phyloP scores from a whole-genome alignment of 2,888 invertebrate genomes.

The Drosophila eohydei region DNA sequence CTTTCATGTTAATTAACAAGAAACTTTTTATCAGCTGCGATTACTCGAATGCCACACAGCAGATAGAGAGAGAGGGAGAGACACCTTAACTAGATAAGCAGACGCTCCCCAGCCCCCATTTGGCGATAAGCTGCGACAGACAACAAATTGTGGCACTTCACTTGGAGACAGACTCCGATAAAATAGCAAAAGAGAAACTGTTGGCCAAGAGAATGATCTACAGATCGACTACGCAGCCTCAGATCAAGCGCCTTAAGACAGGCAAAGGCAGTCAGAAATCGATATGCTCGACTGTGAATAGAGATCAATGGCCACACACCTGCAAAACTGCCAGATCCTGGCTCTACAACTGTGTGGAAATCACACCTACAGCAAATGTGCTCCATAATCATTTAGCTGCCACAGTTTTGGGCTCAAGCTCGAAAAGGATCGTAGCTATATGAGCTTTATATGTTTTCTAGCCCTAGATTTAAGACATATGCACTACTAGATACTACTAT shows the following conservation, averaged over 20 bases:
- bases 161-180: slow-evolving; percentile 22
- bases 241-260: background rate
- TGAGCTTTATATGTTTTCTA: too few species aligned
- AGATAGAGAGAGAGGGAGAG: slow-evolving; percentile 1
- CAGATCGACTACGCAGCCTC: background rate
- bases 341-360: too few species aligned
- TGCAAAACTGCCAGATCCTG: too few species aligned
- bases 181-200: background rate
- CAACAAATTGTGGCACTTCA: slow-evolving; percentile 70
- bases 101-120: background rate
- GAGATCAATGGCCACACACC: too few species aligned
- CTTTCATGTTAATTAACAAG: slow-evolving; percentile 77
- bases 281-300: too few species aligned
- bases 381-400: background rate
- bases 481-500: too few species aligned
- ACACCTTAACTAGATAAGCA: background rate
- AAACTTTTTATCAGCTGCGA: slow-evolving; percentile 71
- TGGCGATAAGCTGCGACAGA: slow-evolving; percentile 60
- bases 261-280: too few species aligned
- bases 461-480: too few species aligned
- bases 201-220: background rate
- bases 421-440: too few species aligned
- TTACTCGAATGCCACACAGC: slow-evolving; percentile 56
- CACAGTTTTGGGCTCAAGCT: too few species aligned
- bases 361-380: background rate